Percentiles rank a stretch among this genome's conserved stretches.
These are phyloP conservation scores for Austrolebias charrua DNA, from an alignment of 2,797 vertebrate genomes.

Conservation along the genomic window DNA sequence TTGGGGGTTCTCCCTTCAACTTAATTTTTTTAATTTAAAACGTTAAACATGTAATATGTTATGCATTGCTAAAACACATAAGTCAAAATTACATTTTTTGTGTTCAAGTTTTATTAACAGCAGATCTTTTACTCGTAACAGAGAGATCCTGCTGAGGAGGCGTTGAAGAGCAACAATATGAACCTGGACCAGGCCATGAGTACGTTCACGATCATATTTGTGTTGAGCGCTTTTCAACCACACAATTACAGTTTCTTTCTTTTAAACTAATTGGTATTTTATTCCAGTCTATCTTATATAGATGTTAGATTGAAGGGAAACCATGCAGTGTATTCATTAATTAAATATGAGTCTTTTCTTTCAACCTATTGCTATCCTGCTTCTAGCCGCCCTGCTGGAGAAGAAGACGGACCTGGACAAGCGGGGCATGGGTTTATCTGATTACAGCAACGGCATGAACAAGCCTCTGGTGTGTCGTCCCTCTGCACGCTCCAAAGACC, in stretches of 20 bases:
- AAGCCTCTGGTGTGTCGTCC: conserved; percentile 93
- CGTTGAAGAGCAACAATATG: conserved; percentile 98
- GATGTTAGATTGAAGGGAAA: neutral
- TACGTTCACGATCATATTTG: conserved; percentile 74
- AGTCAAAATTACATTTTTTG: neutral
- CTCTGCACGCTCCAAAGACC: conserved; percentile 95
- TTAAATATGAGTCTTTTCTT: neutral
- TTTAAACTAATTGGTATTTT: neutral
- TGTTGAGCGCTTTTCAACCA: neutral
- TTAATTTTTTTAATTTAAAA: too few relatives aligned
- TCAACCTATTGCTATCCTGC: neutral
- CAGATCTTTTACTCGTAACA: conserved; percentile 58
- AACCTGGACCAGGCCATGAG: conserved; percentile 99
- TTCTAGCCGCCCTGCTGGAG: conserved; percentile 93
- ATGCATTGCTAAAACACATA: too few relatives aligned
- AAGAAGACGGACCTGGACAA: conserved; percentile 99
- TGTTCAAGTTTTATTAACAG: neutral
- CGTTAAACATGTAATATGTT: too few relatives aligned
- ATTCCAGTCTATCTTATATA: neutral
- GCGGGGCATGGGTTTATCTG: conserved; percentile 92
- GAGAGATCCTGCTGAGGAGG: conserved; percentile 99
- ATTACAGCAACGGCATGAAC: conserved; percentile 95
- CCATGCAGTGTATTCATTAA: neutral
- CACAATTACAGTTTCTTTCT: neutral
- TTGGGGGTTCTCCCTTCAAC: too few relatives aligned